These are phyloP conservation scores for Halocaridina rubra DNA, from an alignment of 2,888 invertebrate genomes.

Conservation along the genomic window DNA sequence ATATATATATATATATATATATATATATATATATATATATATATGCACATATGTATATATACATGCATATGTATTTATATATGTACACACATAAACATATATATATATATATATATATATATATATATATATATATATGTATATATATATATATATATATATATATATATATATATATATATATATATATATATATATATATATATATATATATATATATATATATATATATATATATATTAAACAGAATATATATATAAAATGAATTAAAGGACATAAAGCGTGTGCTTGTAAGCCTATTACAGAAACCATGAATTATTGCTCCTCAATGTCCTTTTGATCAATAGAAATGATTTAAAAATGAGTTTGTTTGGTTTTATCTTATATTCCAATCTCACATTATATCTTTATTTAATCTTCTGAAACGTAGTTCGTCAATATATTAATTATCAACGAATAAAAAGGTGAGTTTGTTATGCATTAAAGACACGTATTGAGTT, in stretches of 20 bases:
- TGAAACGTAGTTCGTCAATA: too few relatives aligned
- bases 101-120: constrained; percentile 28
- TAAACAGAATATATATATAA: too few relatives aligned
- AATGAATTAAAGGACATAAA: too few relatives aligned
- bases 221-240: not conserved
- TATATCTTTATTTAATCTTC: too few relatives aligned
- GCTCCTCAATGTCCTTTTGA: too few relatives aligned
- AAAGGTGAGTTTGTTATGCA: too few relatives aligned
- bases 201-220: constrained; percentile 1
- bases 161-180: constrained; percentile 11
- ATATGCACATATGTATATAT: constrained; percentile 24
- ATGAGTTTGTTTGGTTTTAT: not conserved
- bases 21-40: constrained; percentile 21
- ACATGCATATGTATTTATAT: constrained; percentile 13
- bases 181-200: constrained; percentile 8
- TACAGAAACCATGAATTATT: too few relatives aligned
- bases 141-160: not conserved
- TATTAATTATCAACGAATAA: too few relatives aligned
- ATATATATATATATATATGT: constrained; percentile 22
- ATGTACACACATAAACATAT: not conserved
- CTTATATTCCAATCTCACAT: too few relatives aligned
- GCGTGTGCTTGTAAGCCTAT: too few relatives aligned
- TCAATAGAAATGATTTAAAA: too few relatives aligned
- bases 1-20: constrained; percentile 18
- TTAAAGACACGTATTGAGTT: not conserved